These are phyloP conservation scores for Scaptomyza pallida DNA, from an alignment of 1,140 invertebrate species.

Conservation along the genomic window DNA sequence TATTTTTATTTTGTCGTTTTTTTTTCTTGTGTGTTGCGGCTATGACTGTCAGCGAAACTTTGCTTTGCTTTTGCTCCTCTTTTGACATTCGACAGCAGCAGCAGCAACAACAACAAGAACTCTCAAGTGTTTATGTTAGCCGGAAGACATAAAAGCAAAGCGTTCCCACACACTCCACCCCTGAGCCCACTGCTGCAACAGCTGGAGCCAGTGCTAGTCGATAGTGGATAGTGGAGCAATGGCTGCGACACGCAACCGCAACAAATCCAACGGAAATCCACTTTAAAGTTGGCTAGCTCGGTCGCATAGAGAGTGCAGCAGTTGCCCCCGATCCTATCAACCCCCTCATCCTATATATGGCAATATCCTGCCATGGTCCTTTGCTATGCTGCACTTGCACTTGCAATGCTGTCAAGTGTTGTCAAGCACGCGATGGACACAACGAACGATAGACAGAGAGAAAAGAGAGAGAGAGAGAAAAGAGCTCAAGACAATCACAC, in stretches of 20 bases:
- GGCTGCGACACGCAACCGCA: slow-evolving; percentile 77
- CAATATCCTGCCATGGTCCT: slow-evolving; percentile 1
- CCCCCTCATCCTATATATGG: not conserved
- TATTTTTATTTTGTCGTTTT: not conserved
- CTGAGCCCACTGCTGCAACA: slow-evolving; percentile 1
- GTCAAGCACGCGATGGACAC: slow-evolving; percentile 78
- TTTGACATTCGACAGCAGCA: slow-evolving; percentile 42
- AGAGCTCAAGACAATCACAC: slow-evolving; percentile 1
- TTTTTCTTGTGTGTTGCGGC: slow-evolving; percentile 51
- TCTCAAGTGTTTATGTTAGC: slow-evolving; percentile 82
- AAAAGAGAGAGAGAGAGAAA: slow-evolving; percentile 28
- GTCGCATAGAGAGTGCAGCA: slow-evolving; percentile 26
- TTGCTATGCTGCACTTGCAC: slow-evolving; percentile 61
- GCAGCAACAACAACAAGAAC: no score
- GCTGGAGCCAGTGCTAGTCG: not conserved
- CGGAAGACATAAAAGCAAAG: slow-evolving; percentile 82
- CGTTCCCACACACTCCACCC: slow-evolving; percentile 13
- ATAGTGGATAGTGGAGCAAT: slow-evolving; percentile 51
- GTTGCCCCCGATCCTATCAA: not conserved
- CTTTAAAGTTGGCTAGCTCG: slow-evolving; percentile 69
- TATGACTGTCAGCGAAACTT: slow-evolving; percentile 75
- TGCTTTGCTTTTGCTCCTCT: slow-evolving; percentile 49
- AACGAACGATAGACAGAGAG: slow-evolving; percentile 31
- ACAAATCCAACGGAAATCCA: slow-evolving; percentile 81
- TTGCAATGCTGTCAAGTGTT: slow-evolving; percentile 70